phyloP scores from a whole-genome alignment of 2,797 vertebrate species.

The Amazona finschi region DNA sequence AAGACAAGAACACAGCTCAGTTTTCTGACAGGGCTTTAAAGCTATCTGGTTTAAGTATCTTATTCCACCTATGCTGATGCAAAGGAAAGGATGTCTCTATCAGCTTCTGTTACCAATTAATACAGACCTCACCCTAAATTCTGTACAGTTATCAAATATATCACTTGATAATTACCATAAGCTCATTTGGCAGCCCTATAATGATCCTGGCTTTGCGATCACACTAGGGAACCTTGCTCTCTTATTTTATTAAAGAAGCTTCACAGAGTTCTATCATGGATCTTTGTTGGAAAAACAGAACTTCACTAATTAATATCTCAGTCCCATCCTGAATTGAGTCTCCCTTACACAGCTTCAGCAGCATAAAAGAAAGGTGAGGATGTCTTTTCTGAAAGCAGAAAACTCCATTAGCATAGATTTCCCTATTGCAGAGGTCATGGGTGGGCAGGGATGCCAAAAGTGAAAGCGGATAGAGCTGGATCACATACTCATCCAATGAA shows the following conservation, averaged over 20 bases:
- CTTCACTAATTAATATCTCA: conserved; percentile 35
- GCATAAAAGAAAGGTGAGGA: conserved; percentile 32
- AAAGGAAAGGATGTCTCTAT: neutral
- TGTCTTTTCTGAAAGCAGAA: neutral
- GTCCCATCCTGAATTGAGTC: neutral
- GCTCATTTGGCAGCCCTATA: conserved; percentile 11
- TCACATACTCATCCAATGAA: neutral
- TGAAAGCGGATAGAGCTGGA: neutral
- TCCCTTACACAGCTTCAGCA: neutral
- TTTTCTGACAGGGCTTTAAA: neutral
- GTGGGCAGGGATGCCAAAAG: neutral
- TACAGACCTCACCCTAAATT: neutral
- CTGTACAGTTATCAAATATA: conserved; percentile 6
- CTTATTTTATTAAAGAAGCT: conserved; percentile 36
- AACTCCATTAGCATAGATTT: neutral
- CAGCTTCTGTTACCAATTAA: conserved; percentile 1
- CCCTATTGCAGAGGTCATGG: neutral
- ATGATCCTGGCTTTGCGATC: conserved; percentile 17
- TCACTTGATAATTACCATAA: conserved; percentile 42
- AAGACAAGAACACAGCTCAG: neutral
- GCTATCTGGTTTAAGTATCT: neutral
- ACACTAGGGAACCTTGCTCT: conserved; percentile 9
- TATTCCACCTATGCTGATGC: neutral
- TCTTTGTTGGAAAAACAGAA: conserved; percentile 11
- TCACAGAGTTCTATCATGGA: neutral